Evolutionary conservation across 2,888 invertebrate genomes (phyloP), one percentile per base, ranked within the genome.

Genomic region (Drosophila eohydei): DNA sequence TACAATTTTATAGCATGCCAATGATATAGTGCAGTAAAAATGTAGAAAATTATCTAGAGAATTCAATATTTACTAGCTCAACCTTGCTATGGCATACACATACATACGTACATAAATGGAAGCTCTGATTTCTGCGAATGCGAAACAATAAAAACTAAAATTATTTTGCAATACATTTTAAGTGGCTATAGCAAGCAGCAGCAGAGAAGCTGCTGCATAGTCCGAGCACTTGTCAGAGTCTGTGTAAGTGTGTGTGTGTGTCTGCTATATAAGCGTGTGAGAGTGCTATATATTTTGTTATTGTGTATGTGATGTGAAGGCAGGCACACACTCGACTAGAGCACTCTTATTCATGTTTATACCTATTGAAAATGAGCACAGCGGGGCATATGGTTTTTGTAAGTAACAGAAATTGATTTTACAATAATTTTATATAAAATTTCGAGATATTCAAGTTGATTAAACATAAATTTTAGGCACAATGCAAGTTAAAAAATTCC

Each of bases 241-340:
- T 9, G 36, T 26, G 26, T 16, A 8, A 14, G 38, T 38, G n/a
- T 26, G 52, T 28, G 9, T 8, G 14, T 38, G 28, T 28, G 9
- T 12, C 6, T 14, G 46, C 11, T 11, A n/a, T 16, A n/a, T 30
- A n/a, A 14, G 28, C 28, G 16, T 50, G 28, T n/a, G 38, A 9
- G 9, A 1, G 9, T 28, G n/a, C 12, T 52, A 38, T 26, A 28
- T 28, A 52, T 21, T 50, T 34, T 34, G 50, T 34, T 50, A 50
- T 50, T 50, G 32, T 50, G 12, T 34, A 50, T 50, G 32, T 11
- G 11, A 50, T 21, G 52, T 52, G 26, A 34, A 28, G 38, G 32
- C 48, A 32, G 16, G 30, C 48, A 48, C 38, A 54, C 40, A 54
- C 54, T 54, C 50, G 34, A 50, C 50, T 34, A 12, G 34, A 50